Conservation (phyloP, 2,888 invertebrate genomes). For the Hololepta plana region DNA sequence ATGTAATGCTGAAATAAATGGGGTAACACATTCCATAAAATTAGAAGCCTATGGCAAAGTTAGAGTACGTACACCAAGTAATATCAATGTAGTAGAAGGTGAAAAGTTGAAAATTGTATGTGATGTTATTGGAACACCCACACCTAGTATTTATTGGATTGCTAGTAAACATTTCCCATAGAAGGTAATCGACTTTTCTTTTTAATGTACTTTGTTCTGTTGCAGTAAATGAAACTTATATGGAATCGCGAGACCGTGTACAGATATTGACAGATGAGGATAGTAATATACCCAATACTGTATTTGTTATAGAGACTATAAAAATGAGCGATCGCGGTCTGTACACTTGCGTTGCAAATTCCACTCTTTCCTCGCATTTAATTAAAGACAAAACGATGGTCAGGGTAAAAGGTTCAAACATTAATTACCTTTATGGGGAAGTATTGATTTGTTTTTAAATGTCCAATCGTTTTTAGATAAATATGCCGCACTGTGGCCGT, state of each 20-base stretch:
- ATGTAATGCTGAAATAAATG: no score
- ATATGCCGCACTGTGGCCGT: conserved; percentile 93
- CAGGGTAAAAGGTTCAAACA: conserved; percentile 79
- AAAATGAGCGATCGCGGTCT: conserved; percentile 51
- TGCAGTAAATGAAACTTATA: conserved; percentile 29
- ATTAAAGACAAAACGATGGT: conserved; percentile 32
- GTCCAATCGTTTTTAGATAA: conserved; percentile 59
- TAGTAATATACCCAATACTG: conserved; percentile 37
- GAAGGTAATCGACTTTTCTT: no score
- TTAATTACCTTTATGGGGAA: conserved; percentile 11
- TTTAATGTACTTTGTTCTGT: conserved; percentile 6
- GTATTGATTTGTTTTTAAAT: neutral
- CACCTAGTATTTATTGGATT: conserved; percentile 47
- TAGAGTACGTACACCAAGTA: no score
- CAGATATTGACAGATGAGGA: conserved; percentile 23
- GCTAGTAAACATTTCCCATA: conserved; percentile 34
- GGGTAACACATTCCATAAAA: no score
- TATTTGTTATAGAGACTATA: conserved; percentile 44
- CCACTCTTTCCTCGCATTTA: no score
- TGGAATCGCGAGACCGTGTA: conserved; percentile 29
- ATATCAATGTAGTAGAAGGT: conserved; percentile 66
- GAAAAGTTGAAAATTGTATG: conserved; percentile 64
- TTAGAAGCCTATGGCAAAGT: no score
- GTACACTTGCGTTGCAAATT: conserved; percentile 43
- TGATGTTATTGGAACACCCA: conserved; percentile 46